phyloP scores from a whole-genome alignment of 2,797 vertebrate genomes.

The Aplochiton taeniatus region DNA sequence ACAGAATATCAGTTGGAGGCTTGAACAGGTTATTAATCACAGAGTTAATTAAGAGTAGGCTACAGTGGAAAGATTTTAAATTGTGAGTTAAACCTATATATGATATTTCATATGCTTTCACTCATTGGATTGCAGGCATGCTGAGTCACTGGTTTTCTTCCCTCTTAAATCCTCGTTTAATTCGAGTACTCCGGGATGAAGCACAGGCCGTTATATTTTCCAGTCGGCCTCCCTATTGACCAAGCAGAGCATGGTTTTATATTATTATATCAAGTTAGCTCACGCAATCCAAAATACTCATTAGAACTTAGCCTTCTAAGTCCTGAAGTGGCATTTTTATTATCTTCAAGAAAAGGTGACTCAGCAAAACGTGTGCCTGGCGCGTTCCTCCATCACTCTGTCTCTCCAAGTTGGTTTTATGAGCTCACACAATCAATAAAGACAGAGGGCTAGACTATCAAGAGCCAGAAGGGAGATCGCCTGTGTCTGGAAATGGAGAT shows the following conservation, averaged over 20 bases:
- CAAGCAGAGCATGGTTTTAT: constrained; percentile 57
- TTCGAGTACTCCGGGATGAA: too few relatives aligned
- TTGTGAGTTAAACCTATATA: too few relatives aligned
- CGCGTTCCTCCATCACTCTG: constrained; percentile 3
- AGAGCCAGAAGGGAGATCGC: constrained; percentile 81
- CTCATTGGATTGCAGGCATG: too few relatives aligned
- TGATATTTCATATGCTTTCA: too few relatives aligned
- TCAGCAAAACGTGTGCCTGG: constrained; percentile 76
- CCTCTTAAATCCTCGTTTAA: too few relatives aligned
- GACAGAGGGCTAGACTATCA: too few relatives aligned
- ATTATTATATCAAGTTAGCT: constrained; percentile 88
- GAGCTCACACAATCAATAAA: too few relatives aligned
- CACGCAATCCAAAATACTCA: constrained; percentile 91
- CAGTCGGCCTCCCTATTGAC: not conserved
- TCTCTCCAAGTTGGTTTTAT: constrained; percentile 50
- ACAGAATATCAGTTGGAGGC: too few relatives aligned
- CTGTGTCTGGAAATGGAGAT: constrained; percentile 80
- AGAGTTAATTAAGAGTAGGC: too few relatives aligned
- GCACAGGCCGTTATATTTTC: too few relatives aligned
- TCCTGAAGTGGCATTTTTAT: constrained; percentile 91
- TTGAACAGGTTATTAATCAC: too few relatives aligned
- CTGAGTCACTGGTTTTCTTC: constrained; percentile 32
- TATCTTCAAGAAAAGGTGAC: constrained; percentile 84
- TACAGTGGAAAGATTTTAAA: too few relatives aligned
- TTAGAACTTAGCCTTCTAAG: constrained; percentile 94